Conservation (phyloP, 2,113 vertebrate species). For the Anoplopoma fimbria region DNA sequence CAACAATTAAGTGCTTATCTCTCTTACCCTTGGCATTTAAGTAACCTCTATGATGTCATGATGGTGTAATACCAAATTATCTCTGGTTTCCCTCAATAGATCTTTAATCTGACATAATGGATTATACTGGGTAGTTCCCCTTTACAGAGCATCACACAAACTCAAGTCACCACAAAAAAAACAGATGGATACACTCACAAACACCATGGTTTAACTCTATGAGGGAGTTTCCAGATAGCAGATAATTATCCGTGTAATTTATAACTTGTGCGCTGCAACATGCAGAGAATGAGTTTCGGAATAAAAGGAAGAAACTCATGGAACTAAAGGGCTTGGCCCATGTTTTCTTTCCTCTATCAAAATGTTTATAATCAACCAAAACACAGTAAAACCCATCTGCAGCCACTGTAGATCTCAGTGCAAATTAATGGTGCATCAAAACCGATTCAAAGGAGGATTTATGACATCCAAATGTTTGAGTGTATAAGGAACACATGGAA, state of each 20-base stretch:
- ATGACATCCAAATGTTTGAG: conserved; percentile 59
- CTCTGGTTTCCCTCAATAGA: conserved; percentile 55
- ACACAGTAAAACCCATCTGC: conserved; percentile 43
- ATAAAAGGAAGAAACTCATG: background rate
- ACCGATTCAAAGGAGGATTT: conserved; percentile 42
- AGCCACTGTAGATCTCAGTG: conserved; percentile 58
- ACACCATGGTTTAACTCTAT: conserved; percentile 4
- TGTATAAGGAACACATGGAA: conserved; percentile 37
- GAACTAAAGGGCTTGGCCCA: conserved; percentile 1
- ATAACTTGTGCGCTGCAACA: conserved; percentile 26
- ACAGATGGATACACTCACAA: conserved; percentile 58
- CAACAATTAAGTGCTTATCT: background rate
- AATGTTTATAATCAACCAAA: conserved; percentile 55
- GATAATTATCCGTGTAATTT: conserved; percentile 58
- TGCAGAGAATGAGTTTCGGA: conserved; percentile 22
- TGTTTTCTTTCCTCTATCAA: conserved; percentile 22
- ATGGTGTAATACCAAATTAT: conserved; percentile 34
- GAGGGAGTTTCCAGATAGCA: conserved; percentile 53
- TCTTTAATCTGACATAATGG: conserved; percentile 56
- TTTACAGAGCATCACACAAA: conserved; percentile 29
- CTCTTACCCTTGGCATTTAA: background rate
- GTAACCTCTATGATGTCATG: conserved; percentile 45
- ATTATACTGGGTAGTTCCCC: conserved; percentile 36
- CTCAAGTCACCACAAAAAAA: conserved; percentile 49
- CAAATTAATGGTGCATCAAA: conserved; percentile 61